phyloP scores from a whole-genome alignment of 2,888 invertebrate genomes.

The Lamellibrachia columna region DNA sequence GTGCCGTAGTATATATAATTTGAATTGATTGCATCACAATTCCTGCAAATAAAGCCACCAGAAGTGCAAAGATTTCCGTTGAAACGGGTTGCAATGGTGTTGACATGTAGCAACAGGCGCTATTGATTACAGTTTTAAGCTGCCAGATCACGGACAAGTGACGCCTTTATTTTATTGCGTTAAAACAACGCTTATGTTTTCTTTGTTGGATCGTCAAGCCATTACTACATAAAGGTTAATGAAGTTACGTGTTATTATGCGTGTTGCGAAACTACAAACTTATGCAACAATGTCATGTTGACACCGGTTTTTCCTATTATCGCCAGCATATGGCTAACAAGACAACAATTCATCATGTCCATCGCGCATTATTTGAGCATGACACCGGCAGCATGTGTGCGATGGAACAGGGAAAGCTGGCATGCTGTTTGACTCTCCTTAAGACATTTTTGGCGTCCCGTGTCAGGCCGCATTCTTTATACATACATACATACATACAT shows the following conservation, averaged over 20 bases:
- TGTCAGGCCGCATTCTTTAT: too few relatives aligned
- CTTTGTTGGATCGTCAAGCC: background rate
- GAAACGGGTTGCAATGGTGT: constrained; percentile 6
- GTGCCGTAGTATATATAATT: background rate
- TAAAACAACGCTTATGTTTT: background rate
- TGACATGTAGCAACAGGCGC: background rate
- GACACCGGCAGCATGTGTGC: too few relatives aligned
- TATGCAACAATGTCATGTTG: background rate
- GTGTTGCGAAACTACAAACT: background rate
- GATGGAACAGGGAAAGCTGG: too few relatives aligned
- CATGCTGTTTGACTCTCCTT: too few relatives aligned
- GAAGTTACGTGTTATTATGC: background rate
- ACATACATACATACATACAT: too few relatives aligned
- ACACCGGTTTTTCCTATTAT: background rate
- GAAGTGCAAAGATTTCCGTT: background rate
- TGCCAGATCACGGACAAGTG: background rate
- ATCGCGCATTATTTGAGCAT: too few relatives aligned
- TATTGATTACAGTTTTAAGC: background rate
- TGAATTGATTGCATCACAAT: background rate
- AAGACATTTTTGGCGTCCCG: too few relatives aligned
- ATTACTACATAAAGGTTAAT: background rate
- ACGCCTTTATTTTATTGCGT: background rate
- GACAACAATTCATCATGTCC: too few relatives aligned
- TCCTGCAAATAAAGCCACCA: background rate
- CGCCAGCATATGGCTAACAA: background rate